phyloP scores from a whole-genome alignment of 2,113 vertebrate genomes.

The Gymnarchus niloticus region DNA sequence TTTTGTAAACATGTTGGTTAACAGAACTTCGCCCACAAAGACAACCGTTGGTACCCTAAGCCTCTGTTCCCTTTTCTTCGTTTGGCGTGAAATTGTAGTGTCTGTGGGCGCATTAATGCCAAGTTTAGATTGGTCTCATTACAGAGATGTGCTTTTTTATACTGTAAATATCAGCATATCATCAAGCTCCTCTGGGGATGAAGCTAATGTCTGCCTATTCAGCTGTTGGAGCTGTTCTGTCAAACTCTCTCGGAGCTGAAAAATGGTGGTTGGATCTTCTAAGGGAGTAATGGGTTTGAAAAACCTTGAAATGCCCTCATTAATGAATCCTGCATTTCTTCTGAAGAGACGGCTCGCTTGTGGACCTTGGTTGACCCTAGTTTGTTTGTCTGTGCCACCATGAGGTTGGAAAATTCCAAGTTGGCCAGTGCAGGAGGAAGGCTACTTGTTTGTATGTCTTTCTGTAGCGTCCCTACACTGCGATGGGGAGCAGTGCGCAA shows the following conservation, averaged over 20 bases:
- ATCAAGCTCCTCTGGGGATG: neutral
- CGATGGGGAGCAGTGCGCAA: neutral
- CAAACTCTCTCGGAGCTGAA: neutral
- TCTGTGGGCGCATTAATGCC: slow-evolving; percentile 11
- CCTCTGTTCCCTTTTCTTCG: neutral
- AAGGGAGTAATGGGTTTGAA: slow-evolving; percentile 8
- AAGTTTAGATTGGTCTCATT: slow-evolving; percentile 7
- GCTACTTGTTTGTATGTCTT: neutral
- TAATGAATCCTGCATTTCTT: neutral
- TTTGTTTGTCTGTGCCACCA: neutral
- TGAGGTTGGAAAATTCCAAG: slow-evolving; percentile 16
- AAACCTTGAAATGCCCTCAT: slow-evolving; percentile 1
- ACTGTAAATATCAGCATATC: neutral
- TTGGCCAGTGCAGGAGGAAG: neutral
- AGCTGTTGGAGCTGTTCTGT: neutral
- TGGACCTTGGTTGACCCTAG: neutral
- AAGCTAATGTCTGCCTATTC: neutral
- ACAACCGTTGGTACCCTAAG: neutral
- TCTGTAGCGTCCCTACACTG: neutral
- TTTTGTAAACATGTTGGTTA: neutral
- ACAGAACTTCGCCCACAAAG: slow-evolving; percentile 4
- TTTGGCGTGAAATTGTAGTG: neutral
- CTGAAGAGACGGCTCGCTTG: neutral
- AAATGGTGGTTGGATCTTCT: neutral
- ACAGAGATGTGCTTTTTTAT: neutral